Conservation (phyloP, 2,113 vertebrate genomes). For the Scatophagus argus region DNA sequence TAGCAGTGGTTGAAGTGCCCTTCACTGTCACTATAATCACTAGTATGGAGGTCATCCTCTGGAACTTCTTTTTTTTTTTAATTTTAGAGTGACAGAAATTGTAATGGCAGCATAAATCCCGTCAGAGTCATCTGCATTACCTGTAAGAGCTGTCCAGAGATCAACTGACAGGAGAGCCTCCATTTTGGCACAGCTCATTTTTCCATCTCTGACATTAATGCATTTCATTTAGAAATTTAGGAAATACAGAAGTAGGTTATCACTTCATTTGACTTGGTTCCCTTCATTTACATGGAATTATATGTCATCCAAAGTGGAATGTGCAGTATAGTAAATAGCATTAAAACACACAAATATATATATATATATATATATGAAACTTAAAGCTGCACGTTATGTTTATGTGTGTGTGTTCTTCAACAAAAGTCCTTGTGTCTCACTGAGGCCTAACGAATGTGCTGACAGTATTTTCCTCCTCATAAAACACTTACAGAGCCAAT, state of each 20-base stretch:
- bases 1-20: slow-evolving; percentile 42
- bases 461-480: not conserved
- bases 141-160: slow-evolving; percentile 34
- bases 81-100: slow-evolving; percentile 62
- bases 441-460: not conserved
- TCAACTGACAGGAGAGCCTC: slow-evolving; percentile 15
- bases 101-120: slow-evolving; percentile 54
- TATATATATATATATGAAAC: too few species aligned
- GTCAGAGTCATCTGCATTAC: slow-evolving; percentile 57
- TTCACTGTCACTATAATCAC: slow-evolving; percentile 51
- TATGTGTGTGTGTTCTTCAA: not conserved
- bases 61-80: slow-evolving; percentile 32
- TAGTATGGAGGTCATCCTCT: slow-evolving; percentile 34
- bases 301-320: too few species aligned
- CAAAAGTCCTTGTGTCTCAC: not conserved
- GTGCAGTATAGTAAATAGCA: not conserved
- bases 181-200: slow-evolving; percentile 22
- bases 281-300: not conserved
- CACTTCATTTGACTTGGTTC: not conserved
- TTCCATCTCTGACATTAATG: not conserved
- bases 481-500: too few species aligned
- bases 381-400: too few species aligned
- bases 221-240: not conserved
- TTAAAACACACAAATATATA: too few species aligned
- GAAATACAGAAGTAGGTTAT: not conserved